phyloP scores from a whole-genome alignment of 2,797 vertebrate genomes.

The Nyctibius grandis region DNA sequence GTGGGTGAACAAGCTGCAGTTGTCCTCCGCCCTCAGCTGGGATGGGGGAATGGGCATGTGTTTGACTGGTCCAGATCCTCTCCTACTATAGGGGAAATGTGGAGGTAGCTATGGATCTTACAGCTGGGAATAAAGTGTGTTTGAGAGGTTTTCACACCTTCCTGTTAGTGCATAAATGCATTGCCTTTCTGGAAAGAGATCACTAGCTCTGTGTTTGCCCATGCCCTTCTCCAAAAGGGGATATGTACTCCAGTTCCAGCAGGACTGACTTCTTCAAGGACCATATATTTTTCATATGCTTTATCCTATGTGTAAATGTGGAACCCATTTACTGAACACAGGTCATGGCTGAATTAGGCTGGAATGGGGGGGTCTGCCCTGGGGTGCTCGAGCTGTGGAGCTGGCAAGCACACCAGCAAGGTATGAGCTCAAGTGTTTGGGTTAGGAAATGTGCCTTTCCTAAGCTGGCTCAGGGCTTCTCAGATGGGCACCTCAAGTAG shows the following conservation, averaged over 20 bases:
- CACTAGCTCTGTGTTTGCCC: not conserved
- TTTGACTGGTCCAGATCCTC: not conserved
- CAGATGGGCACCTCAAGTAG: not conserved
- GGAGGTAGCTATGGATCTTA: not conserved
- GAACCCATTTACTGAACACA: not conserved
- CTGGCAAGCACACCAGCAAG: not conserved
- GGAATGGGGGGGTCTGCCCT: not conserved
- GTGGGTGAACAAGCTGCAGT: not conserved
- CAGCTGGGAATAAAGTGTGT: not conserved
- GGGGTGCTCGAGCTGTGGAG: fast-evolving
- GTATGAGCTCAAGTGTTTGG: not conserved
- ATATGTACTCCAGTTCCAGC: not conserved
- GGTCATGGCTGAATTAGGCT: not conserved
- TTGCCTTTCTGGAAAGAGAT: not conserved
- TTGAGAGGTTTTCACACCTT: not conserved
- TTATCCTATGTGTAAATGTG: not conserved
- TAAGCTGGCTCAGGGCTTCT: not conserved
- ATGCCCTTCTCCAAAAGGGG: not conserved
- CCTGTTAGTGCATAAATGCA: not conserved
- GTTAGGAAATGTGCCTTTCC: not conserved
- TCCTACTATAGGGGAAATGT: not conserved
- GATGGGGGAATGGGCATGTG: not conserved
- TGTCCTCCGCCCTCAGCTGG: not conserved
- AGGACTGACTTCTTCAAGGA: not conserved
- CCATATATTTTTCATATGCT: not conserved